Conservation (phyloP, 2,113 vertebrate genomes). For the Phaethon lepturus region DNA sequence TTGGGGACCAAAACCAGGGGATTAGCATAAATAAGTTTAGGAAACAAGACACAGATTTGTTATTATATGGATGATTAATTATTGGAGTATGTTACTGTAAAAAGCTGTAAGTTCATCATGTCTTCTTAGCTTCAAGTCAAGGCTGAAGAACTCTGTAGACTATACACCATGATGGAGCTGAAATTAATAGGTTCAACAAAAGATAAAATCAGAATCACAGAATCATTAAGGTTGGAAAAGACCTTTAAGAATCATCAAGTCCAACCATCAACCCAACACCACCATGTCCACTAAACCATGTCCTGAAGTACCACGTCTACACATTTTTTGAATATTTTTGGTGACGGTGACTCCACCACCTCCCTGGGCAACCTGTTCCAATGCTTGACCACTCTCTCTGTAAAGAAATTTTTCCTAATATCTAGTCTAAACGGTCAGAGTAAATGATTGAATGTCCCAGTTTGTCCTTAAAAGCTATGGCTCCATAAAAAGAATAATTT, state of each 20-base stretch:
- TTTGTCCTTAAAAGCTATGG: neutral
- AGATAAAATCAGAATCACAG: neutral
- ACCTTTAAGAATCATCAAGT: too few relatives aligned
- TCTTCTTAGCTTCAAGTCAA: neutral
- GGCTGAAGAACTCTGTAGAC: neutral
- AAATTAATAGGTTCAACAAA: neutral
- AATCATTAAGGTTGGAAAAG: too few relatives aligned
- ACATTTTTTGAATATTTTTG: too few relatives aligned
- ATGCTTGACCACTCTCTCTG: too few relatives aligned
- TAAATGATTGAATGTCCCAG: neutral
- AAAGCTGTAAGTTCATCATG: neutral
- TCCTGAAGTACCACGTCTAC: too few relatives aligned
- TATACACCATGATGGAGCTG: neutral
- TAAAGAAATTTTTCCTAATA: too few relatives aligned
- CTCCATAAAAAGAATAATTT: neutral
- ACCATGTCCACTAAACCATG: too few relatives aligned
- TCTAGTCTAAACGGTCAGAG: neutral
- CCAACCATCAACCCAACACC: too few relatives aligned
- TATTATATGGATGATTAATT: neutral
- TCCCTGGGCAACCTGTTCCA: too few relatives aligned
- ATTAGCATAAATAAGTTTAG: neutral
- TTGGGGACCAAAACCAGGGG: accelerated
- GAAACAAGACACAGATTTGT: neutral
- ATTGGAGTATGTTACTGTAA: neutral
- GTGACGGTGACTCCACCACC: too few relatives aligned